Evolutionary conservation across 2,113 vertebrate genomes (phyloP).

Genomic region (Sialia sialis): DNA sequence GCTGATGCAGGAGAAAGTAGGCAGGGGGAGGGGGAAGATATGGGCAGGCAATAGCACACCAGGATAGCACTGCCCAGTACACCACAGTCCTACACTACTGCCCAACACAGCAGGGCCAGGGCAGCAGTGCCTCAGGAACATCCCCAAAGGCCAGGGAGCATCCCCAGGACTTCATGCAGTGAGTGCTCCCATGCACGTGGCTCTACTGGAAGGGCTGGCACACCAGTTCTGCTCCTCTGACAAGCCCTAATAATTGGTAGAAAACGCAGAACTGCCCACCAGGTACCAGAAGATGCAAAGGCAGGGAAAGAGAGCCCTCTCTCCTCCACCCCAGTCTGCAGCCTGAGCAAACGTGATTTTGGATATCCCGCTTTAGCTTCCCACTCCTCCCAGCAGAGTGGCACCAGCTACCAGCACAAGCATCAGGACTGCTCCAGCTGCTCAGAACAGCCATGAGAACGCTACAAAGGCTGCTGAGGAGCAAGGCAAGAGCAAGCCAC

Average conservation of each 20-base stretch:
- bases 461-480: neutral
- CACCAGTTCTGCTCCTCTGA: neutral
- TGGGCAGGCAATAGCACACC: neutral
- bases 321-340: neutral
- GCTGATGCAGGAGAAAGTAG: constrained; percentile 39
- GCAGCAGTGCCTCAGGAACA: neutral
- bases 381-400: neutral
- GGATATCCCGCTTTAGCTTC: neutral
- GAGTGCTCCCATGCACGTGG: neutral
- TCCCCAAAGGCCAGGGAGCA: neutral
- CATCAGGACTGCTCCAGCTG: neutral
- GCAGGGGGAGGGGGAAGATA: neutral
- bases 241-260: neutral
- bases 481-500: neutral
- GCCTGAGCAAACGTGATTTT: fast-evolving
- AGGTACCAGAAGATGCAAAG: neutral
- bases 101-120: fast-evolving
- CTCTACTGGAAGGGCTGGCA: neutral
- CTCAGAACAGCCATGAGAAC: neutral
- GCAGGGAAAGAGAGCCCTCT: neutral
- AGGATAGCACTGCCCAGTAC: neutral
- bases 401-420: neutral
- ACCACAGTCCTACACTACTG: neutral
- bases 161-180: neutral
- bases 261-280: neutral